phyloP scores from a whole-genome alignment of 2,888 invertebrate genomes.

The Pristionchus exspectatus region DNA sequence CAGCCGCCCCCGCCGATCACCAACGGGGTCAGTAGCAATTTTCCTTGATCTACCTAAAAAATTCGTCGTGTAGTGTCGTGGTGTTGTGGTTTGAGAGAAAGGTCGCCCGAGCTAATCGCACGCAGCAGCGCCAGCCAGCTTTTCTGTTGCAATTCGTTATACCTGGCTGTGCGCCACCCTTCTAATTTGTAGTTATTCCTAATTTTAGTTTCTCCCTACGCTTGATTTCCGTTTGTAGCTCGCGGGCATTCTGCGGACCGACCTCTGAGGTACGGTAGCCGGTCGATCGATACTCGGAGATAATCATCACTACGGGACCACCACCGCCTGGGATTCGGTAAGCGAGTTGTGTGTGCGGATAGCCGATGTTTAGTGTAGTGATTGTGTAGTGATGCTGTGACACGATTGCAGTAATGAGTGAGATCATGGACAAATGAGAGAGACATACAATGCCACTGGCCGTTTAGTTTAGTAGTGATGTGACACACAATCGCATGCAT shows the following conservation, averaged over 20 bases:
- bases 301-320: constrained; percentile 25
- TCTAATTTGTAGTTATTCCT: constrained; percentile 14
- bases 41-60: neutral
- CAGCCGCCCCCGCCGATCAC: constrained; percentile 25
- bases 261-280: constrained; percentile 14
- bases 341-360: constrained; percentile 13
- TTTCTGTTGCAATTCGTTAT: neutral
- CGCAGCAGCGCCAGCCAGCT: neutral
- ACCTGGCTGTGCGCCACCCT: neutral
- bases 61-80: constrained; percentile 20
- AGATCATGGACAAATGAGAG: no score
- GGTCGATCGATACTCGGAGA: constrained; percentile 14
- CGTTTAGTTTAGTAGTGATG: no score
- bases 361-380: neutral
- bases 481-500: neutral
- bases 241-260: constrained; percentile 41
- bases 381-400: constrained; percentile 31
- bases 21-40: neutral
- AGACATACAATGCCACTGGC: no score
- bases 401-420: neutral
- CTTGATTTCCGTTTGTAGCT: constrained; percentile 42
- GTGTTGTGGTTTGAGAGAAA: constrained; percentile 12
- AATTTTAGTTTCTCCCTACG: constrained; percentile 1
- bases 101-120: constrained; percentile 5
- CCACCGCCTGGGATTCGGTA: constrained; percentile 23